These are phyloP conservation scores for Trochalopteron elliotii DNA, from an alignment of 2,113 vertebrate genomes.

Conservation along the genomic window DNA sequence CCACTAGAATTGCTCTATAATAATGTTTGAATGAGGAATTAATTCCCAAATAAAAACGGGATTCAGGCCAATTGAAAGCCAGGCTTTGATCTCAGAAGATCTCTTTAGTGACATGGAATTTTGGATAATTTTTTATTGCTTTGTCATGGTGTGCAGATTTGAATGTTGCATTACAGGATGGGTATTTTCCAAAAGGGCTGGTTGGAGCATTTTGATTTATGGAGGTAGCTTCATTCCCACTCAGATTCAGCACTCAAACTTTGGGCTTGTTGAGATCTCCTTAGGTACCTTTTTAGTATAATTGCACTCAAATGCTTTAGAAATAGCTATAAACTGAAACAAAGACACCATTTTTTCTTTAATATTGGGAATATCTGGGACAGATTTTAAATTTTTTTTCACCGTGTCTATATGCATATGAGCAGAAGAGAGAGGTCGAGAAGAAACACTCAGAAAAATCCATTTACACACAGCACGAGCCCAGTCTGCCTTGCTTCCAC, in stretches of 20 bases:
- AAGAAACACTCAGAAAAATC: background rate
- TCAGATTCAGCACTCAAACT: background rate
- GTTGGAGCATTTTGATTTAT: background rate
- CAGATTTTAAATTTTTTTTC: background rate
- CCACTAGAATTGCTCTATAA: background rate
- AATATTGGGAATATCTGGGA: background rate
- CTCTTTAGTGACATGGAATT: background rate
- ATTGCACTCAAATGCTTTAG: background rate
- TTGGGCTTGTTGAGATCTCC: background rate
- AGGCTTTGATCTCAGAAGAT: background rate
- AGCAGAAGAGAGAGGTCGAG: background rate
- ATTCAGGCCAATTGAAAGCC: background rate
- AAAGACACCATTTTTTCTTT: background rate
- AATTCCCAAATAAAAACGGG: background rate
- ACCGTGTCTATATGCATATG: fast-evolving
- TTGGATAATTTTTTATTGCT: background rate
- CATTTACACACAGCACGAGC: background rate
- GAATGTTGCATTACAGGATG: background rate
- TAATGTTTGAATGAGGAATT: background rate
- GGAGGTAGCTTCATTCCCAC: background rate
- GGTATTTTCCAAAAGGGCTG: background rate
- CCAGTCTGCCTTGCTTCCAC: background rate
- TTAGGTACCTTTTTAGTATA: background rate
- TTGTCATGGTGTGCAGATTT: background rate
- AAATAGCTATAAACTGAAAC: background rate